Conservation (phyloP, 2,888 invertebrate species). For the Erpobdella octoculata region DNA sequence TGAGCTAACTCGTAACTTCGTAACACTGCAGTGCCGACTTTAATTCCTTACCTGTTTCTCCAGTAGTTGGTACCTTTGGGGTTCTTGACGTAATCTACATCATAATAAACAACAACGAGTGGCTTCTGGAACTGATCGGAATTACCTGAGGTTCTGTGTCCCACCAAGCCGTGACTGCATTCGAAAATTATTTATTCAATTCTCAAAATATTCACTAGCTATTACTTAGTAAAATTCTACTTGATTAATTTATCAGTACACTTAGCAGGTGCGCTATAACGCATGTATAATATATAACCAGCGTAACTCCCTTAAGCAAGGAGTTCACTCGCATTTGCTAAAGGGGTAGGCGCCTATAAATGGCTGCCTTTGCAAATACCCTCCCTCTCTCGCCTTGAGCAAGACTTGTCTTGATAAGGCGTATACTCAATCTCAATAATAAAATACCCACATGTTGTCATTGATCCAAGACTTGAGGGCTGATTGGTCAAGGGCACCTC, state of each 20-base stretch:
- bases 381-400: background rate
- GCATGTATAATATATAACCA: too few relatives aligned
- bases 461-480: slow-evolving; percentile 70
- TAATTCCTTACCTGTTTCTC: slow-evolving; percentile 59
- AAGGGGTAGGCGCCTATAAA: background rate
- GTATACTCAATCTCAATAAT: background rate
- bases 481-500: slow-evolving; percentile 60
- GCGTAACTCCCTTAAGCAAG: too few relatives aligned
- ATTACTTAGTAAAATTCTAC: background rate
- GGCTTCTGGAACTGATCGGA: slow-evolving; percentile 78
- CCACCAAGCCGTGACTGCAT: slow-evolving; percentile 80
- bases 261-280: too few relatives aligned
- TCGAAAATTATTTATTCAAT: too few relatives aligned
- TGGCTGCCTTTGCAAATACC: background rate
- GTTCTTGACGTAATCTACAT: slow-evolving; percentile 91
- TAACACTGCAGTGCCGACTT: background rate
- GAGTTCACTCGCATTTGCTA: too few relatives aligned
- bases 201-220: background rate
- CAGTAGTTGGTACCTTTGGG: slow-evolving; percentile 93
- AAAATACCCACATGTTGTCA: slow-evolving; percentile 68
- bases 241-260: too few relatives aligned
- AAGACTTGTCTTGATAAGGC: background rate
- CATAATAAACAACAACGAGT: slow-evolving; percentile 80
- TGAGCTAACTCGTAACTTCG: background rate
- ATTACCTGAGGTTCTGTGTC: slow-evolving; percentile 78